Percentiles rank a stretch among this genome's conserved stretches.
Conservation (phyloP, 92 coral and sea anemone species). For the Bergia sp. region DNA sequence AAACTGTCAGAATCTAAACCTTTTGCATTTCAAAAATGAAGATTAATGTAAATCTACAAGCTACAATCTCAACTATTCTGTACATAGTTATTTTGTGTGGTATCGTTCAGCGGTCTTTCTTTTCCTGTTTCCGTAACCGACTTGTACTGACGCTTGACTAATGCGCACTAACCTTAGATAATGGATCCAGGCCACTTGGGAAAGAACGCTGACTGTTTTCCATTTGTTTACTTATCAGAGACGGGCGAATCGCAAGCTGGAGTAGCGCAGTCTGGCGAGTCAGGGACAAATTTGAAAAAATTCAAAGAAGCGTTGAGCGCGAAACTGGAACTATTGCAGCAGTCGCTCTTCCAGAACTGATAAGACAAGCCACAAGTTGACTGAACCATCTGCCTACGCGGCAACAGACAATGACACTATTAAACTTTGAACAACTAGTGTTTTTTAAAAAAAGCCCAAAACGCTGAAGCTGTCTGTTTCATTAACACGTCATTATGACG, state of each 20-base stretch:
- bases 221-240: slow-evolving; percentile 38
- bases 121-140: slow-evolving; percentile 1
- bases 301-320: slow-evolving; percentile 45
- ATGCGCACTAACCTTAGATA: slow-evolving; percentile 10
- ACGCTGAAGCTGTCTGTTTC: not conserved
- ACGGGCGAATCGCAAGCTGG: slow-evolving; percentile 33
- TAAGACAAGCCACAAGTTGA: slow-evolving; percentile 23
- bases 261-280: slow-evolving; percentile 37
- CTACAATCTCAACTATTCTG: not conserved
- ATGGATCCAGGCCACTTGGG: not conserved
- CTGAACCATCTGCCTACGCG: not conserved
- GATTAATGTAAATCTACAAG: not conserved
- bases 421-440: slow-evolving; percentile 1
- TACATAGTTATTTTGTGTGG: not conserved
- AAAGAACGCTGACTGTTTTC: slow-evolving; percentile 15
- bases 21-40: not conserved
- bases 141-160: slow-evolving; percentile 13
- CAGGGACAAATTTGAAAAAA: slow-evolving; percentile 39
- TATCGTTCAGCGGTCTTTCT: not conserved
- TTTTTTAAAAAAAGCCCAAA: not conserved
- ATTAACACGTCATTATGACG: not conserved
- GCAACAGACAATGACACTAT: not conserved
- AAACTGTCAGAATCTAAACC: not conserved
- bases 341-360: slow-evolving; percentile 50
- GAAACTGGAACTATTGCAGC: slow-evolving; percentile 43